phyloP scores from a whole-genome alignment of 2,797 vertebrate genomes.

The Monodelphis domestica region DNA sequence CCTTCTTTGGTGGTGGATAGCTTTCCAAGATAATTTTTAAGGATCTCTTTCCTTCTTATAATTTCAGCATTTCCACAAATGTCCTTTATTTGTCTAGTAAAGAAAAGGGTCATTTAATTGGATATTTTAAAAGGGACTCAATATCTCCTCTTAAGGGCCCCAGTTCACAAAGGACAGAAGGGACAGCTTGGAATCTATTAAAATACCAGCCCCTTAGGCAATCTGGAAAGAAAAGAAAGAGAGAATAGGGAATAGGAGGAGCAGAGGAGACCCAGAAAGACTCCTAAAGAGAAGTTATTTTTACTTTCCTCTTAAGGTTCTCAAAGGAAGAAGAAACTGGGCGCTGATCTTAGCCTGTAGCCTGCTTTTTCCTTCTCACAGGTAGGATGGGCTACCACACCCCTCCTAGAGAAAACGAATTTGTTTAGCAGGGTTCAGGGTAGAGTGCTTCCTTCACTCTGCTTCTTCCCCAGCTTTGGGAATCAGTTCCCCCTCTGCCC shows the following conservation, averaged over 20 bases:
- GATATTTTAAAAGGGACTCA: neutral
- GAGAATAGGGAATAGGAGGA: neutral
- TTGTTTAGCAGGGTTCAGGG: constrained; percentile 68
- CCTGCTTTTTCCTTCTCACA: constrained; percentile 1
- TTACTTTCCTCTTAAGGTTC: constrained; percentile 17
- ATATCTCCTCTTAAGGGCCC: neutral
- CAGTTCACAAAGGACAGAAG: neutral
- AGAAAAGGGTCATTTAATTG: neutral
- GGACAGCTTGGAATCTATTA: neutral
- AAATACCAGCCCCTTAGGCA: neutral
- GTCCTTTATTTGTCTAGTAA: neutral
- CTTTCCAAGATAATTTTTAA: neutral
- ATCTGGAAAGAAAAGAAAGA: neutral
- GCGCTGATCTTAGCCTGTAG: neutral
- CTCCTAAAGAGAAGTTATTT: neutral
- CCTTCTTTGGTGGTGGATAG: no score
- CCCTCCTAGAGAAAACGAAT: constrained; percentile 25
- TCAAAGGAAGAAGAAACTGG: neutral
- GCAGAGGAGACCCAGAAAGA: neutral
- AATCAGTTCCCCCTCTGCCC: neutral
- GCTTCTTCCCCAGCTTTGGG: neutral
- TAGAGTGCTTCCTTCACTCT: constrained; percentile 38
- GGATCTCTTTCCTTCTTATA: neutral
- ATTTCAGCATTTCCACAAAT: neutral
- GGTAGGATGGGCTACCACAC: constrained; percentile 4